Percentiles rank a stretch among this genome's conserved stretches.
Conservation (phyloP, 2,113 vertebrate species). For the Calidris pygmaea region DNA sequence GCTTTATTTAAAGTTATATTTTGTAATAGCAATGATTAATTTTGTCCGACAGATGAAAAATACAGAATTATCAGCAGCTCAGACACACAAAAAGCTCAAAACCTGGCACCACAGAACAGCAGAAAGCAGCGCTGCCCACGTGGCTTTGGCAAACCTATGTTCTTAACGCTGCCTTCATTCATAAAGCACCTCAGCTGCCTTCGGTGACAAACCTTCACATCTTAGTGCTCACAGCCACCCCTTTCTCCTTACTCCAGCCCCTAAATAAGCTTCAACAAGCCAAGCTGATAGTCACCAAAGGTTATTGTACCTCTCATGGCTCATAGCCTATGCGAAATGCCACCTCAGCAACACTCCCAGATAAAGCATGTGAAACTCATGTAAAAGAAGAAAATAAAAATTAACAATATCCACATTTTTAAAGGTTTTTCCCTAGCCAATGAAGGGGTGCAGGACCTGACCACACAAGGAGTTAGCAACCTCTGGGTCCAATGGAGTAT, state of each 20-base stretch:
- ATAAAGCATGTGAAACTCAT: neutral
- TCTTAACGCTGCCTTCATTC: neutral
- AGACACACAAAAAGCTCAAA: neutral
- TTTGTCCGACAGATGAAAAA: neutral
- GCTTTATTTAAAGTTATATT: neutral
- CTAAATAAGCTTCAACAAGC: neutral
- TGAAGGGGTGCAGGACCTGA: neutral
- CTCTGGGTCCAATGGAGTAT: neutral
- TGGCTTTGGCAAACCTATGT: neutral
- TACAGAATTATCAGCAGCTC: neutral
- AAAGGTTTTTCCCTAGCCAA: neutral
- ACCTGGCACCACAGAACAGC: neutral
- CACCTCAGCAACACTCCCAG: neutral
- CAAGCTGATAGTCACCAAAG: neutral
- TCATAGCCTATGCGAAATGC: accelerated
- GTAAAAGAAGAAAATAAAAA: neutral
- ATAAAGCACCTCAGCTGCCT: neutral
- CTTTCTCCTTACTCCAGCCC: neutral
- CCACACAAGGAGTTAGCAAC: neutral
- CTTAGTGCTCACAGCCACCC: neutral
- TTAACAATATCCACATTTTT: neutral
- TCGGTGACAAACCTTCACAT: neutral
- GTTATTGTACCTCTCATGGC: neutral
- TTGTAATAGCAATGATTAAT: neutral
- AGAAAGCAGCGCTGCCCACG: neutral